Evolutionary conservation across 2,113 vertebrate genomes (phyloP), one percentile per base, ranked within the genome.

Genomic region (Microtus richardsoni): DNA sequence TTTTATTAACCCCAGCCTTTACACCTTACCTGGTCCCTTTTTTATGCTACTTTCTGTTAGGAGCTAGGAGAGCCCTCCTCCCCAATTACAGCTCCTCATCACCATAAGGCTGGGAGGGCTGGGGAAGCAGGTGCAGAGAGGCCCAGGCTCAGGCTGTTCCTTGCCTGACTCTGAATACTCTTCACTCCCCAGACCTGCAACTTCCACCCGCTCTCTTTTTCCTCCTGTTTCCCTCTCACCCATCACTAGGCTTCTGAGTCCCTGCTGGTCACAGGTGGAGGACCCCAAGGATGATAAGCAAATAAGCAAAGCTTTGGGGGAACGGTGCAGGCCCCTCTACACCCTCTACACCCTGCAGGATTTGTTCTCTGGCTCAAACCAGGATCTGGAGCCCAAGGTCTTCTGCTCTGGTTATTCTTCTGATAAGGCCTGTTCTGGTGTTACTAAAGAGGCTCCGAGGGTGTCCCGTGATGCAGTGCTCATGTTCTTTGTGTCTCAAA

Each of bases 1-100:
- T 96, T 95, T 75, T 66, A 91, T 95, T 95, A 93, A 87, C 87
- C 62, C 91, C 87, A 44, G 74, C 58, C 75, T 95, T 94, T 49
- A 14, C 82, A 89, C 36, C 75, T 88, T 92, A 14, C 60, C 39
- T 89, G 16, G 74, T 92, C 22, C 7, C 68, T 94, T 93, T 95
- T 77, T 95, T 66, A 4, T 39, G 26, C 47, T 93, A 22, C 73
- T 77, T 91, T 82, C 24, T 24, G 33, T 70, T 85, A 41, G 58
- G n/a, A 73, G 33, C 78, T 87, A 36, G 62, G 91, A 89, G 91
- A 68, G 39, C n/a, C 77, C 26, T 64, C 60, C 60, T 91, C 21
- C 2, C 52, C 93, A 54, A 87, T 54, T 83, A 3, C 24, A 91
- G 41, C 21, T 93, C 78, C 79, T 89, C 58, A 33, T 68, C 16